Evolutionary conservation across 2,888 invertebrate species (phyloP).

Genomic region (Cataglyphis cursor): DNA sequence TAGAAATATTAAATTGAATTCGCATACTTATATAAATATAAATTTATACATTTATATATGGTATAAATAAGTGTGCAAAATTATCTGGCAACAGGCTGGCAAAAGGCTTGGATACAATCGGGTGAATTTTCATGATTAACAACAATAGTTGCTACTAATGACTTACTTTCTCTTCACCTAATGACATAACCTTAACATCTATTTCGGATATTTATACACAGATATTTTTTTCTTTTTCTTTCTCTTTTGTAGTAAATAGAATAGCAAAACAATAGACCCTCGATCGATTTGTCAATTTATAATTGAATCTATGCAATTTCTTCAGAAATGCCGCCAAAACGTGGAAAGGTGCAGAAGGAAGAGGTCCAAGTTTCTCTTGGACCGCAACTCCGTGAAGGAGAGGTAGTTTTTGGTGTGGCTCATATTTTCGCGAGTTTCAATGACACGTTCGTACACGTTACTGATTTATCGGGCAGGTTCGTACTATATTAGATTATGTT

Average conservation of each 20-base stretch:
- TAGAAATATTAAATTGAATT: no score
- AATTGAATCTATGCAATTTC: background rate
- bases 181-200: constrained; percentile 58
- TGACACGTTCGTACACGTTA: constrained; percentile 99
- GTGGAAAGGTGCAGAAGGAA: constrained; percentile 98
- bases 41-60: no score
- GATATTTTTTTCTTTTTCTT: background rate
- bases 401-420: constrained; percentile 99
- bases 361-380: constrained; percentile 98
- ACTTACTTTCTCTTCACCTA: no score
- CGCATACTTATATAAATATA: no score
- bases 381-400: constrained; percentile 98
- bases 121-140: no score
- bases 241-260: background rate
- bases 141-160: no score
- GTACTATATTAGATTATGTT: constrained; percentile 78
- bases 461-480: constrained; percentile 97
- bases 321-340: constrained; percentile 96
- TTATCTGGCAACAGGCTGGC: no score
- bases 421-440: constrained; percentile 99
- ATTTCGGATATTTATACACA: constrained; percentile 34
- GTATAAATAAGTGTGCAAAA: no score
- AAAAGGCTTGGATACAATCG: no score
- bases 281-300: background rate
- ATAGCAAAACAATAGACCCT: background rate